Base-by-base conservation (phyloP, 2,888 invertebrate species). In the Euplagia quadripunctaria region DNA sequence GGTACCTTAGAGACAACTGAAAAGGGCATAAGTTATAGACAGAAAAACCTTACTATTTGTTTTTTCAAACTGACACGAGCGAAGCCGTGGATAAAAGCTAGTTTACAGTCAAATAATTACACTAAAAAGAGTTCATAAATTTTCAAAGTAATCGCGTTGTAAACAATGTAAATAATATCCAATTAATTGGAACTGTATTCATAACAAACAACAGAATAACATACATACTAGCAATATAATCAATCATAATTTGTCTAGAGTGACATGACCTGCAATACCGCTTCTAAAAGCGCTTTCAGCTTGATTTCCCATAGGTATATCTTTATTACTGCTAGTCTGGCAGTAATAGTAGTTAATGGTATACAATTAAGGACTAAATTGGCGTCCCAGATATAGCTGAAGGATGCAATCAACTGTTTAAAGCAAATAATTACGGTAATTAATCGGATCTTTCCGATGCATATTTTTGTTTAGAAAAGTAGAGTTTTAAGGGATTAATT, bases 331-430 rank as follows among this genome's bases (percentile, higher is more conserved):
- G 41, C 70, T 51, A 76, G 66, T 75, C 76, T 73, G 52, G 64
- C 76, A 77, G 76, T 81, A 83, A 85, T 82, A 78, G 64, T 79
- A 64, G 80, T 83, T 85, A 86, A 84, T 72, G 1, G 65, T 70
- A 80, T 73, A 76, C 73, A 78, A 84, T 88, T 87, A 88, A 76
- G 75, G 66, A 63, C 67, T 76, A 82, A 86, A 87, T 87, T 88
- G 82, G 63, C 78, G 46, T 75, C 78, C 76, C 75, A 75, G 78
- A 73, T 77, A 64, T 68, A 68, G 58, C 70, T 52, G 70, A 75
- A 73, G 55, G 72, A 58, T 31, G 64, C 68, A 73, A 80, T 80
- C n/a, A 70, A n/a, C 46, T 72, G 63, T 75, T 76, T 74, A 70
- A 70, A 75, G 41, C 58, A 71, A 72, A 72, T 78, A 14, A 79